phyloP scores from a whole-genome alignment of 2,888 invertebrate genomes.

The Brachylomia viminalis region DNA sequence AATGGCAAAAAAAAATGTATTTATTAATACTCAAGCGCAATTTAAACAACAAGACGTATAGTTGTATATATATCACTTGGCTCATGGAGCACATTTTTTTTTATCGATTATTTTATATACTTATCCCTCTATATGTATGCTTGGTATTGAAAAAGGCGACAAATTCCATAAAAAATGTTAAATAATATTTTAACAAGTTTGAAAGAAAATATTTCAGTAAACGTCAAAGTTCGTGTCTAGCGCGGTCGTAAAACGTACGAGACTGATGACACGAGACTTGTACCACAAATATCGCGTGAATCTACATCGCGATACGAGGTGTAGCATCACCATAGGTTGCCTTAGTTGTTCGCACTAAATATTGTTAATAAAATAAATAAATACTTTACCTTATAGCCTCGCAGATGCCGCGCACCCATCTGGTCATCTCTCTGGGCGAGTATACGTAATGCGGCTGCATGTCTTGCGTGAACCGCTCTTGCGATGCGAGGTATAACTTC shows the following conservation, averaged over 20 bases:
- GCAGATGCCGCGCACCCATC: conserved; percentile 99
- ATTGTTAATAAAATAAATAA: background rate
- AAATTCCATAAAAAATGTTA: too few species aligned
- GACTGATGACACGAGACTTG: too few species aligned
- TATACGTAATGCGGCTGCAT: conserved; percentile 99
- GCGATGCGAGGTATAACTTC: conserved; percentile 98
- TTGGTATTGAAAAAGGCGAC: background rate
- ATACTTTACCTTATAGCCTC: conserved; percentile 95
- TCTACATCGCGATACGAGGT: too few species aligned
- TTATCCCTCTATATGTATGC: background rate
- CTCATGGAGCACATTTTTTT: background rate
- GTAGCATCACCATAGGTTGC: too few species aligned
- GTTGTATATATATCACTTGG: background rate
- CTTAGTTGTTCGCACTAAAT: background rate
- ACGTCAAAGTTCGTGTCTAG: too few species aligned
- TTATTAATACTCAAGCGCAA: background rate
- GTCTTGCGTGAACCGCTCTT: conserved; percentile 99
- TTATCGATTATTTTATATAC: too few species aligned
- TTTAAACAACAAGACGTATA: background rate
- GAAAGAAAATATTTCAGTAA: too few species aligned
- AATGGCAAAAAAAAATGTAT: background rate
- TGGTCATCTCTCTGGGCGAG: conserved; percentile 99
- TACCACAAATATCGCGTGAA: too few species aligned
- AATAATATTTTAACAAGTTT: too few species aligned
- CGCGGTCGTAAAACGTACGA: too few species aligned